These are phyloP conservation scores for Microchrysa polita DNA, from an alignment of 2,888 invertebrate genomes.

Conservation along the genomic window DNA sequence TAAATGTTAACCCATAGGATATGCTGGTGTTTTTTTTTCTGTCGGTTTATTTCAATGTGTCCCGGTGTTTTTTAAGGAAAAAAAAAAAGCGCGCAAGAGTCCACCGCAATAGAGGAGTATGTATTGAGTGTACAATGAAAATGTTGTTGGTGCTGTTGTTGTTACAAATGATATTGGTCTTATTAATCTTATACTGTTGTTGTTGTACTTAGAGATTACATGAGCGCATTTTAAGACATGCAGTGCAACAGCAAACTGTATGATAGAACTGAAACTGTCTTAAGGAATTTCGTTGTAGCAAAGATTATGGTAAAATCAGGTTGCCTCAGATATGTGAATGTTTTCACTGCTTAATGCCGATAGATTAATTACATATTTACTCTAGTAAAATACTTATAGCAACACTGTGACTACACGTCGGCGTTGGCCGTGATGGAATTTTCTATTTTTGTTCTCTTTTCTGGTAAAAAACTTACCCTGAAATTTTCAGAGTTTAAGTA, in stretches of 20 bases:
- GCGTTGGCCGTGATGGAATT: too few species aligned
- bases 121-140: slow-evolving; percentile 17
- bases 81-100: too few species aligned
- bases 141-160: slow-evolving; percentile 1
- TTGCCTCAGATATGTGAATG: slow-evolving; percentile 25
- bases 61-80: neutral
- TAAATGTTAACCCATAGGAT: slow-evolving; percentile 51
- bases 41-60: slow-evolving; percentile 36
- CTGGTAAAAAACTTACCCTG: too few species aligned
- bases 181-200: neutral
- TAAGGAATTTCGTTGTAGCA: slow-evolving; percentile 9
- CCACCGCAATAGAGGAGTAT: too few species aligned
- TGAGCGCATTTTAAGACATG: neutral
- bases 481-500: too few species aligned
- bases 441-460: too few species aligned
- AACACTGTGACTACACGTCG: too few species aligned
- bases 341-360: slow-evolving; percentile 34
- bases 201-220: neutral
- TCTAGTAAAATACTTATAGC: slow-evolving; percentile 18
- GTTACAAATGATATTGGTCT: too few species aligned
- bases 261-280: too few species aligned
- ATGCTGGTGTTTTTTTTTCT: slow-evolving; percentile 30
- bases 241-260: too few species aligned
- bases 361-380: slow-evolving; percentile 45
- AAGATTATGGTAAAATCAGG: slow-evolving; percentile 27